A percentile compares a stretch with the other conserved stretches of the same genome.
phyloP scores from a whole-genome alignment of 2,888 invertebrate species.

The Urechis unicinctus region DNA sequence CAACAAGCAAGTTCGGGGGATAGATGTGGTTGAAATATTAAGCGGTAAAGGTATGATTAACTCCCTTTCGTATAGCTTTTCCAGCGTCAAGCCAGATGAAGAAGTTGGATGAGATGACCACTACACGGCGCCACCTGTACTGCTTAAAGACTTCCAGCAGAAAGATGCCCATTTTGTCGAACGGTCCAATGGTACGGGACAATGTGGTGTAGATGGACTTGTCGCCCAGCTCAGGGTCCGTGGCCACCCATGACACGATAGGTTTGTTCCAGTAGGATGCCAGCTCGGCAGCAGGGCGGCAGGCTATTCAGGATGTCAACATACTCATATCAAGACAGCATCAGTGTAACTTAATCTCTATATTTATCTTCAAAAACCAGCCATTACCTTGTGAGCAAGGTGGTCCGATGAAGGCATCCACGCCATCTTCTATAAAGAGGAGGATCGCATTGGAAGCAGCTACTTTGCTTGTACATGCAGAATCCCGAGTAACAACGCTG shows the following conservation, averaged over 20 bases:
- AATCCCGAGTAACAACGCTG: constrained; percentile 21
- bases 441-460: constrained; percentile 17
- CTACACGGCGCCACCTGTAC: constrained; percentile 27
- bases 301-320: too few species aligned
- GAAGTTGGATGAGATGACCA: constrained; percentile 24
- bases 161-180: constrained; percentile 14
- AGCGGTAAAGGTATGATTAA: too few species aligned
- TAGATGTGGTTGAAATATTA: too few species aligned
- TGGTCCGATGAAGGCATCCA: constrained; percentile 26
- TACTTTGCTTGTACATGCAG: constrained; percentile 17
- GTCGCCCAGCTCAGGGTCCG: constrained; percentile 20
- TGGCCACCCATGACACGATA: constrained; percentile 25
- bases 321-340: too few species aligned
- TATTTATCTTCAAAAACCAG: too few species aligned
- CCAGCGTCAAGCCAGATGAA: constrained; percentile 13
- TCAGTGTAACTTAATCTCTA: too few species aligned
- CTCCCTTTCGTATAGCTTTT: constrained; percentile 14
- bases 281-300: constrained; percentile 20
- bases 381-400: constrained; percentile 20
- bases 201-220: constrained; percentile 20
- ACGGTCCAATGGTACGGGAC: constrained; percentile 22
- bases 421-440: constrained; percentile 9
- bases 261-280: constrained; percentile 28
- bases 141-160: constrained; percentile 13
- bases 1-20: too few species aligned